Base-by-base conservation (phyloP, 2,113 vertebrate species). In the Rhadina sibilatrix region DNA sequence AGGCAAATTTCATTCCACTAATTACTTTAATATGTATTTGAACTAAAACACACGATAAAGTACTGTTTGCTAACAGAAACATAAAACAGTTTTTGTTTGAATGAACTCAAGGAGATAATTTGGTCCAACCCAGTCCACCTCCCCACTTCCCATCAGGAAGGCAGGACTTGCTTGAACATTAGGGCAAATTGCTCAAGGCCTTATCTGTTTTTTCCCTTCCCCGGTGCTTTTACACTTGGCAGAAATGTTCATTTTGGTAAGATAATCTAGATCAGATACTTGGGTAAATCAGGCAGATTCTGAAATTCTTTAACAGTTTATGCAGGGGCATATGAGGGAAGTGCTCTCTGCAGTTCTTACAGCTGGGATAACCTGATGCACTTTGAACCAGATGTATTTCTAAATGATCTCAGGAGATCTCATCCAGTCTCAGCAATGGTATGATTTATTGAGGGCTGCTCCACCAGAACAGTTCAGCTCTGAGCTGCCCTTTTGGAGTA, bases 181-280 rank as follows among this genome's bases (percentile, higher is more conserved):
- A 56, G 50, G 8, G 52, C 16, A 60, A 10, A 19, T 63, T 78
- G 24, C 20, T 75, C 0, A 0, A 13, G 42, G 23, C 12, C 28
- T 63, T 74, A 7, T 1, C 6, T 20, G 18, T 10, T 61, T 57
- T 46, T 53, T 40, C 4, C 19, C 15, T 35, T 16, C 6, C 6
- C 7, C 16, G 6, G 2, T 28, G 46, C 20, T 65, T 80, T 77
- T 89, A 16, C 17, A 42, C 6, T 31, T 13, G 46, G 9, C 37
- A 91, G 80, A 52, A 77, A 27, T 61, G 11, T 50, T 52, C 10
- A 11, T 72, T 69, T 56, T 83, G 66, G 40, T 50, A 37, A 23
- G 5, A 19, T 47, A 20, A 5, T 38, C 27, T 54, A 17, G 57
- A 49, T n/a, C 28, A 74, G 38, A 12, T 44, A 13, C 6, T 14